Base-by-base conservation (phyloP, 2,113 vertebrate species). In the Silurus meridionalis region DNA sequence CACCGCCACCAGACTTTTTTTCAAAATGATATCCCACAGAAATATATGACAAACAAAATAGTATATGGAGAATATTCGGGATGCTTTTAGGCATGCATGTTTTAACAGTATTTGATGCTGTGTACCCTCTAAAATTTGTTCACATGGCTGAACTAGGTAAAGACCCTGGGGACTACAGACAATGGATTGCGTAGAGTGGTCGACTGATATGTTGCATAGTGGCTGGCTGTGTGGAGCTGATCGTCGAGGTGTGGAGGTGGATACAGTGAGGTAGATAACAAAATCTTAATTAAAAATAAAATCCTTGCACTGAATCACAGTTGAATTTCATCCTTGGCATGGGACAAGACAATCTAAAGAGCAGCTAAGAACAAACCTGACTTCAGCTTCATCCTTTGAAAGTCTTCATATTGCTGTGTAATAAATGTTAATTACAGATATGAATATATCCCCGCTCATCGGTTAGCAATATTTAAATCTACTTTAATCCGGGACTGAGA, bases 381-480 rank as follows among this genome's bases (percentile, higher is more conserved):
- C 67, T 69, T 37, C 67, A 69, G 37, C 28, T 69, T 15, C 28
- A 50, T 48, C 10, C 74, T 77, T 53, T 75, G 58, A 28, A 46
- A 55, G 69, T 57, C n/a, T 85, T 19, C n/a, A 72, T 87, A 82
- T 89, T 85, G 87, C 80, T 84, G 90, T 86, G 88, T 55, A 89
- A 87, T 87, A 67, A 69, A 21, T 84, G n/a, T 83, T 77, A 87
- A 83, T 92, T 89, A 90, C 89, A 92, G 92, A 91, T 87, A 91
- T 64, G 64, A 91, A 90, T 89, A 90, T 89, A 88, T 71, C 7
- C 6, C 14, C 15, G 46, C 1, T 46, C 69, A 9, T 17, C 46
- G 14, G 66, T 2, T 37, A 6, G 13, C 9, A 25, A 66, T n/a
- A n/a, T 4, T 11, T 28, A 25, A 66, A 25, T 25, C 11, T 37